A percentile compares a stretch with the other conserved stretches of the same genome.
Conservation (phyloP, 1,140 invertebrate genomes). For the Phymastichus coffea region DNA sequence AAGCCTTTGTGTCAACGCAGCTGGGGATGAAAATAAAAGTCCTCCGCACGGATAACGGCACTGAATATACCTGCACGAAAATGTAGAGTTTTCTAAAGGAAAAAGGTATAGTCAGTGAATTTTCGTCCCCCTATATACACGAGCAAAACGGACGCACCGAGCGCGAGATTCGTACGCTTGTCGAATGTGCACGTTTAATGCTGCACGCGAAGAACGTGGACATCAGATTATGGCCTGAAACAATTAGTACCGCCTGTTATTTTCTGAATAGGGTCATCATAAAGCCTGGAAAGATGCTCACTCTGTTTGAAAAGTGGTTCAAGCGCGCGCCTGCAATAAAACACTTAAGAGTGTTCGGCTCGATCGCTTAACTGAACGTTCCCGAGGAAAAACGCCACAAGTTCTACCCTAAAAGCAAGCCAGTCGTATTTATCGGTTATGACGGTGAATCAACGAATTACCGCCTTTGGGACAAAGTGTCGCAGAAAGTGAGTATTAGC, state of each 20-base stretch:
- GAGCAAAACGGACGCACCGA: background rate
- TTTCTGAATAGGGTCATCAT: background rate
- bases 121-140: too few relatives aligned
- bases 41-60: background rate
- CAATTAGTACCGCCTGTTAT: conserved; percentile 40
- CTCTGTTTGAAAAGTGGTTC: too few relatives aligned
- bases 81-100: background rate
- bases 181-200: conserved; percentile 42
- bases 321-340: too few relatives aligned
- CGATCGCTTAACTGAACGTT: background rate
- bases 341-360: too few relatives aligned
- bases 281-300: too few relatives aligned
- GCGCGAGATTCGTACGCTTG: conserved; percentile 16
- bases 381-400: background rate
- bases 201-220: too few relatives aligned
- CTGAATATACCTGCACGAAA: background rate
- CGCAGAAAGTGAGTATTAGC: background rate
- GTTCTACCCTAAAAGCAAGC: too few relatives aligned
- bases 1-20: background rate
- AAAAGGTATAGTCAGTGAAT: background rate
- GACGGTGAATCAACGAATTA: too few relatives aligned
- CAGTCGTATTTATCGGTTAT: too few relatives aligned
- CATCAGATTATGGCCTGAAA: too few relatives aligned
- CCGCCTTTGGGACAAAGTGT: too few relatives aligned
- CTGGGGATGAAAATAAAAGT: background rate